These are phyloP conservation scores for Drosophila atroscutellata DNA, from an alignment of 2,888 invertebrate genomes.

Conservation along the genomic window DNA sequence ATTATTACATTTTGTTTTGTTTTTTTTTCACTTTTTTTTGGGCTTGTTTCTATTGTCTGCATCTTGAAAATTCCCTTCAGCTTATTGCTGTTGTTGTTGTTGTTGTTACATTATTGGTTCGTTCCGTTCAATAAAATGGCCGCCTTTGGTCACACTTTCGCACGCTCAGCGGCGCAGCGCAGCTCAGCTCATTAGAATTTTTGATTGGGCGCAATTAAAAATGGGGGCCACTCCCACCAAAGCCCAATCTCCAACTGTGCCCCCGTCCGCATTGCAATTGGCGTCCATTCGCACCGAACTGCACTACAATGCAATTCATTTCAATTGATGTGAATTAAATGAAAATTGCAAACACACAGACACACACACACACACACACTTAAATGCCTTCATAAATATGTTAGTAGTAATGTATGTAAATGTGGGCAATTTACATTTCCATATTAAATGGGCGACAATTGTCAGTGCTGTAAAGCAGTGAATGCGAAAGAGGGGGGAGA, in stretches of 20 bases:
- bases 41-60: conserved; percentile 9
- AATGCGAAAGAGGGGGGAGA: not conserved
- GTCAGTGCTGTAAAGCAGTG: conserved; percentile 30
- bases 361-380: not conserved
- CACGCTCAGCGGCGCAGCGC: conserved; percentile 54
- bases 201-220: conserved; percentile 73
- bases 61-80: conserved; percentile 18
- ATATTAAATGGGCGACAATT: conserved; percentile 66
- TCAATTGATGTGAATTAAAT: conserved; percentile 83
- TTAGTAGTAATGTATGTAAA: conserved; percentile 35
- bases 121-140: conserved; percentile 15
- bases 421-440: conserved; percentile 64
- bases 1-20: conserved; percentile 32
- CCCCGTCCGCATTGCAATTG: conserved; percentile 19
- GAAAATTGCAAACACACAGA: conserved; percentile 44
- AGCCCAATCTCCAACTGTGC: conserved; percentile 16
- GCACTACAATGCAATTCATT: conserved; percentile 70
- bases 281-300: conserved; percentile 31
- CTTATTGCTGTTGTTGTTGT: not conserved
- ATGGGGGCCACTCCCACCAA: conserved; percentile 33
- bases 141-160: conserved; percentile 69
- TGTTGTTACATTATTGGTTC: conserved; percentile 7
- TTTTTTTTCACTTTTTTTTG: conserved; percentile 1
- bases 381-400: conserved; percentile 43
- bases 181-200: conserved; percentile 63